phyloP scores from a whole-genome alignment of 2,113 vertebrate species.

The Mugil cephalus region DNA sequence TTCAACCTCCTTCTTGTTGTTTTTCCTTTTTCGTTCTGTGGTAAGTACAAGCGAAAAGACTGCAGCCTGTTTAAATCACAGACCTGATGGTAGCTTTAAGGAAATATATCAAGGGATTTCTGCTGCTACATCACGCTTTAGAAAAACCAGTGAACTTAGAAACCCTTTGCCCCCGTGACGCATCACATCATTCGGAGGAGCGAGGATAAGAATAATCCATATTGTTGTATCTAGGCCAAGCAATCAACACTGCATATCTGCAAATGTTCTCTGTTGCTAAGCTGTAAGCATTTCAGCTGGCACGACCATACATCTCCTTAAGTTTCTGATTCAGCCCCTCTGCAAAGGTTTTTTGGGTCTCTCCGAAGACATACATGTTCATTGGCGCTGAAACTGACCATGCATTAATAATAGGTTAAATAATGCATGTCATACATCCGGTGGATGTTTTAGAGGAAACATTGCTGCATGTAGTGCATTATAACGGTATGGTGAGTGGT shows the following conservation, averaged over 20 bases:
- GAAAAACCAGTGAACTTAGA: constrained; percentile 60
- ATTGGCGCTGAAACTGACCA: constrained; percentile 56
- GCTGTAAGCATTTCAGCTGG: constrained; percentile 45
- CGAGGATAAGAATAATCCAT: constrained; percentile 73
- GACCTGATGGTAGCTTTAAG: constrained; percentile 26
- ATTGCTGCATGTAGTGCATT: constrained; percentile 6
- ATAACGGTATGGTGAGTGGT: constrained; percentile 18
- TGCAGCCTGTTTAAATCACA: constrained; percentile 40
- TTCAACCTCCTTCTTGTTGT: constrained; percentile 10
- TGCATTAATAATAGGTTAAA: constrained; percentile 74
- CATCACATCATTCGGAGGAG: constrained; percentile 48
- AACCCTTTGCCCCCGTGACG: constrained; percentile 53
- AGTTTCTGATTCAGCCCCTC: constrained; percentile 45
- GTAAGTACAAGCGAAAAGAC: constrained; percentile 25
- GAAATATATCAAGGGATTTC: constrained; percentile 44
- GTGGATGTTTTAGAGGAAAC: constrained; percentile 57
- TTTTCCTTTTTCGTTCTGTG: constrained; percentile 3
- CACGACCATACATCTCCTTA: constrained; percentile 25
- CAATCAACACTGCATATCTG: constrained; percentile 69
- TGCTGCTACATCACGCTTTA: constrained; percentile 51
- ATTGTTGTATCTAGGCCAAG: constrained; percentile 79
- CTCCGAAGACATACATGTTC: constrained; percentile 61
- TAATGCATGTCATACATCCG: constrained; percentile 66
- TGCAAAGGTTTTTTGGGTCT: constrained; percentile 37
- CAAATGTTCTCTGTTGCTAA: constrained; percentile 53